Conservation (phyloP, 2,113 vertebrate genomes). For the Callionymus lyra region DNA sequence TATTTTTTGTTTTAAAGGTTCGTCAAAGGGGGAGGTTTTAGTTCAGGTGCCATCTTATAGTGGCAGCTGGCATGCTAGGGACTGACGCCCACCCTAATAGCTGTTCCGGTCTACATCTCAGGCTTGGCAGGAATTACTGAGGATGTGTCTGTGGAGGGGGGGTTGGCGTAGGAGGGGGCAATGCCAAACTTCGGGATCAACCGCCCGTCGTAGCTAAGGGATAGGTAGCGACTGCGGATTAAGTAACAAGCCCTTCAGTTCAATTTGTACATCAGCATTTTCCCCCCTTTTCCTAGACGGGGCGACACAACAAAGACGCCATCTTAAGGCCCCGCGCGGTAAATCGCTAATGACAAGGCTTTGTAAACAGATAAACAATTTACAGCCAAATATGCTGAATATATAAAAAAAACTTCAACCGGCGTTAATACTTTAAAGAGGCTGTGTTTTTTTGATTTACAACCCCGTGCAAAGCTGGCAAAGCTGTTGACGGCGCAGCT, state of each 20-base stretch:
- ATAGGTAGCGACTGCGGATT: slow-evolving; percentile 68
- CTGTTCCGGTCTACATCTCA: slow-evolving; percentile 50
- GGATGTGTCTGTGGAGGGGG: slow-evolving; percentile 28
- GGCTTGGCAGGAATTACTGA: slow-evolving; percentile 60
- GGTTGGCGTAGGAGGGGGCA: slow-evolving; percentile 3
- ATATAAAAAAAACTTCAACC: slow-evolving; percentile 65
- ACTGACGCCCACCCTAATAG: slow-evolving; percentile 48
- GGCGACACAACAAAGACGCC: slow-evolving; percentile 35
- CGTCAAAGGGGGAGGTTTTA: slow-evolving; percentile 21
- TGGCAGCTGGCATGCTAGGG: slow-evolving; percentile 39
- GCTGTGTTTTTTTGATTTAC: slow-evolving; percentile 56
- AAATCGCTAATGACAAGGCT: slow-evolving; percentile 72
- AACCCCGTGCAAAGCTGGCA: slow-evolving; percentile 53
- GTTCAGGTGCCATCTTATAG: slow-evolving; percentile 20
- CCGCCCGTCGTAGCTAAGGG: slow-evolving; percentile 47
- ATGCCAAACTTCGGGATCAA: slow-evolving; percentile 53
- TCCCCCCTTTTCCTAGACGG: slow-evolving; percentile 30
- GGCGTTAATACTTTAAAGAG: slow-evolving; percentile 62
- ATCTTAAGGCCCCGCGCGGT: slow-evolving; percentile 56
- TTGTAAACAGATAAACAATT: slow-evolving; percentile 69
- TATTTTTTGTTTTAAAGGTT: neutral
- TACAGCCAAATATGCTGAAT: slow-evolving; percentile 61
- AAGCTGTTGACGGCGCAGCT: slow-evolving; percentile 63
- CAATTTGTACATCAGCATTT: slow-evolving; percentile 74
- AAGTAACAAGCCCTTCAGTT: slow-evolving; percentile 69